A percentile compares a stretch with the other conserved stretches of the same genome.
phyloP scores from a whole-genome alignment of 2,113 vertebrate species.

The Smithornis capensis region DNA sequence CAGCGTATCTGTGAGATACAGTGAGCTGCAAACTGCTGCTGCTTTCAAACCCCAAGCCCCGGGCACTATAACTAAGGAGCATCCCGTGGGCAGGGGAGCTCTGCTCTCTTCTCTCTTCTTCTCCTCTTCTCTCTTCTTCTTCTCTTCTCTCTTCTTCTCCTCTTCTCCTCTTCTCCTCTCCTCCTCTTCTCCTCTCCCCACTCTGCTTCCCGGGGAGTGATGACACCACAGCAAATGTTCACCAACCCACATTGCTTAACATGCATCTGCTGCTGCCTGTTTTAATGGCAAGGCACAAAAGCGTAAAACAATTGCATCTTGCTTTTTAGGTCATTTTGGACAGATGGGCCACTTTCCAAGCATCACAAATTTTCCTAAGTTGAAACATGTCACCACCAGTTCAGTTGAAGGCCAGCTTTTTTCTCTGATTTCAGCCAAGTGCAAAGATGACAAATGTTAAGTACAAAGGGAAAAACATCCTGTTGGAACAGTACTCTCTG shows the following conservation, averaged over 20 bases:
- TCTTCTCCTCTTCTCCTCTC: too few species aligned
- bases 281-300: not conserved
- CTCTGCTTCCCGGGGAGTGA: not conserved
- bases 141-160: too few species aligned
- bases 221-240: accelerated
- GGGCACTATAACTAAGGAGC: not conserved
- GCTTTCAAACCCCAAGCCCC: not conserved
- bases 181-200: not conserved
- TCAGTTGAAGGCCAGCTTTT: not conserved
- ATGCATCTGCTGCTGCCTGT: not conserved
- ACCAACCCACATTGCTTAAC: not conserved
- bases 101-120: too few species aligned
- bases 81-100: not conserved
- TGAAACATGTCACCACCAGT: constrained; percentile 11
- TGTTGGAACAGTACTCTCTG: constrained; percentile 50
- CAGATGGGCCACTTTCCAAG: constrained; percentile 34
- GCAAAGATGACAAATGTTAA: constrained; percentile 30
- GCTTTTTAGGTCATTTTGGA: not conserved
- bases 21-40: not conserved
- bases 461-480: constrained; percentile 45
- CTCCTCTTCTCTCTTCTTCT: too few species aligned
- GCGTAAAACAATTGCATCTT: not conserved
- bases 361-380: constrained; percentile 16
- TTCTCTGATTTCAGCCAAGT: not conserved
- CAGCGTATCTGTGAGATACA: not conserved